Conservation (phyloP, 2,113 vertebrate species). For the Romanogobio albipinnatus region DNA sequence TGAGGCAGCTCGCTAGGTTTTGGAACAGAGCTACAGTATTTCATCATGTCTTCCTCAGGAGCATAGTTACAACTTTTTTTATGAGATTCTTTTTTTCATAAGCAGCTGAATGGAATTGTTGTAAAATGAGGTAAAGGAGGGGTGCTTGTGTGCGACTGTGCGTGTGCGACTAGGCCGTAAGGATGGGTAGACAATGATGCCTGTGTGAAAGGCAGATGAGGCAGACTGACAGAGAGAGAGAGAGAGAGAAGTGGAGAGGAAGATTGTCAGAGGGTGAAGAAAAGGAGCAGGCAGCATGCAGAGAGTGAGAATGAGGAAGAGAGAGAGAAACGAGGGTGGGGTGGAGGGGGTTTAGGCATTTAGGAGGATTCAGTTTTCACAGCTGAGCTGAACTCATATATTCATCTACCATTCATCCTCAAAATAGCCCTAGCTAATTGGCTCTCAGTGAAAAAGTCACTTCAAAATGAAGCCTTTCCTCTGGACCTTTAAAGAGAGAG, state of each 20-base stretch:
- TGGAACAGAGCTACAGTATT: neutral
- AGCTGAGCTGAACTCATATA: conserved; percentile 53
- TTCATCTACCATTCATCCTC: conserved; percentile 55
- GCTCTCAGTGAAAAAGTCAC: conserved; percentile 50
- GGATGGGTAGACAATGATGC: conserved; percentile 6
- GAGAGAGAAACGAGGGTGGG: conserved; percentile 42
- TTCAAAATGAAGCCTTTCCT: conserved; percentile 52
- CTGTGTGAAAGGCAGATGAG: conserved; percentile 23
- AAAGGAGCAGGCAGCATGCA: conserved; percentile 22
- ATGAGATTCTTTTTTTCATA: conserved; percentile 59
- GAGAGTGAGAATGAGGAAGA: conserved; percentile 39
- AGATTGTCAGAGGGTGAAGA: conserved; percentile 47
- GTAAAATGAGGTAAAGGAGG: conserved; percentile 68
- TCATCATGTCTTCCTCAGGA: conserved; percentile 49
- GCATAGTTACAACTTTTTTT: conserved; percentile 53
- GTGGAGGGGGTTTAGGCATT: conserved; percentile 23
- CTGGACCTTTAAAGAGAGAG: conserved; percentile 43
- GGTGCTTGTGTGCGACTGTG: neutral
- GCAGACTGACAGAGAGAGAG: conserved; percentile 30
- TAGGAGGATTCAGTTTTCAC: conserved; percentile 52
- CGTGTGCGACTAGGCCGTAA: conserved; percentile 4
- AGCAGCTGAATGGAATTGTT: conserved; percentile 61
- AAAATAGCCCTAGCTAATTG: conserved; percentile 57
- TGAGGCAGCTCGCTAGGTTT: neutral
- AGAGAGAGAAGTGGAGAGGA: conserved; percentile 31